phyloP scores from a whole-genome alignment of 2,797 vertebrate genomes.

The Danio albolineatus region DNA sequence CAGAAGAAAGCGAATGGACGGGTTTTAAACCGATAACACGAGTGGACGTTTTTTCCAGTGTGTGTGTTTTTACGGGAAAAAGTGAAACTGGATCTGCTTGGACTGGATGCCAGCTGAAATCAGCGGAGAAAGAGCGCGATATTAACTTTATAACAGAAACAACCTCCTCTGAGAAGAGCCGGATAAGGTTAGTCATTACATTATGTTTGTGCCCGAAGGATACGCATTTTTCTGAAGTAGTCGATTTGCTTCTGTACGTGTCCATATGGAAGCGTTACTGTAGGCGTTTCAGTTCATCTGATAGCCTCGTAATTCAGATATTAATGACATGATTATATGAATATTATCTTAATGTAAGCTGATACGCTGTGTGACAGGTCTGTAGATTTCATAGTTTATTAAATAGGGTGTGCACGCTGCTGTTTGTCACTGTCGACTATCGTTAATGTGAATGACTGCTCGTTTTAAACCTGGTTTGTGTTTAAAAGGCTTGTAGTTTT shows the following conservation, averaged over 20 bases:
- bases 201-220: background rate
- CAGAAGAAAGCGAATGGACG: slow-evolving; percentile 24
- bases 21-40: background rate
- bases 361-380: background rate
- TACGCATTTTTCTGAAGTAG: background rate
- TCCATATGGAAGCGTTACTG: slow-evolving; percentile 53
- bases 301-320: background rate
- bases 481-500: background rate
- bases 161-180: background rate
- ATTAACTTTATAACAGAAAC: slow-evolving; percentile 19
- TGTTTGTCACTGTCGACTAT: background rate
- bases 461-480: background rate
- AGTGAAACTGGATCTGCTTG: slow-evolving; percentile 6
- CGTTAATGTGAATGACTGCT: background rate
- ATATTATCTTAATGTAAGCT: background rate
- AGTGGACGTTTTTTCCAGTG: background rate
- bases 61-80: background rate
- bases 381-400: background rate
- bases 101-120: slow-evolving; percentile 9
- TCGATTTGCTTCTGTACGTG: background rate
- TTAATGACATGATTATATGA: background rate
- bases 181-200: slow-evolving; percentile 36
- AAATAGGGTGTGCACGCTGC: background rate
- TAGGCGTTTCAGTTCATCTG: background rate
- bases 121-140: background rate